Conservation (phyloP, 2,113 vertebrate genomes). For the Leucopsar rothschildi region DNA sequence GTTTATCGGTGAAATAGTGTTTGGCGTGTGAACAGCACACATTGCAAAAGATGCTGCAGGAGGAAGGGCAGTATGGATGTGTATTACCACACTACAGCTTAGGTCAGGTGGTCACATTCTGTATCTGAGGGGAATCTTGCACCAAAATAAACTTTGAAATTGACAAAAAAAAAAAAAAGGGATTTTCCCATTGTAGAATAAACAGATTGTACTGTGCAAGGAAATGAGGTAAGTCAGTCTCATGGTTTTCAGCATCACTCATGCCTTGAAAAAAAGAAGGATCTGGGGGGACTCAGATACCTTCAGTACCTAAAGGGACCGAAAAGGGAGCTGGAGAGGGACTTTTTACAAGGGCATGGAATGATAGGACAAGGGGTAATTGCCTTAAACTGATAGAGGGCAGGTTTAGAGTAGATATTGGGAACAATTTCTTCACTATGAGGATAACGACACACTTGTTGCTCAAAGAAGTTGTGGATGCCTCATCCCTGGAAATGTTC, state of each 20-base stretch:
- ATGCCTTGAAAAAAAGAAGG: neutral
- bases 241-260: neutral
- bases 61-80: neutral
- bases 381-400: neutral
- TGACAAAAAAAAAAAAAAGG: neutral
- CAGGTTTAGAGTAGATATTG: neutral
- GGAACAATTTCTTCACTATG: neutral
- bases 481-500: neutral
- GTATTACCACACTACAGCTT: neutral
- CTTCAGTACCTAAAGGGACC: neutral
- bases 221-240: neutral
- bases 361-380: neutral
- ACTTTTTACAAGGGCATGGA: neutral
- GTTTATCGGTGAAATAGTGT: neutral
- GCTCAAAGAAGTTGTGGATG: neutral
- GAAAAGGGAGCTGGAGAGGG: neutral
- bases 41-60: constrained; percentile 27
- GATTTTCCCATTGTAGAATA: neutral
- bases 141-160: constrained; percentile 7
- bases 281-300: neutral
- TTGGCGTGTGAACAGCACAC: neutral
- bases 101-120: neutral
- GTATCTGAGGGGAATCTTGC: neutral
- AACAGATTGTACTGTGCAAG: neutral
- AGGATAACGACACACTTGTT: neutral